Base-by-base conservation (phyloP, 2,888 invertebrate species). In the Carterocephalus palaemon region DNA sequence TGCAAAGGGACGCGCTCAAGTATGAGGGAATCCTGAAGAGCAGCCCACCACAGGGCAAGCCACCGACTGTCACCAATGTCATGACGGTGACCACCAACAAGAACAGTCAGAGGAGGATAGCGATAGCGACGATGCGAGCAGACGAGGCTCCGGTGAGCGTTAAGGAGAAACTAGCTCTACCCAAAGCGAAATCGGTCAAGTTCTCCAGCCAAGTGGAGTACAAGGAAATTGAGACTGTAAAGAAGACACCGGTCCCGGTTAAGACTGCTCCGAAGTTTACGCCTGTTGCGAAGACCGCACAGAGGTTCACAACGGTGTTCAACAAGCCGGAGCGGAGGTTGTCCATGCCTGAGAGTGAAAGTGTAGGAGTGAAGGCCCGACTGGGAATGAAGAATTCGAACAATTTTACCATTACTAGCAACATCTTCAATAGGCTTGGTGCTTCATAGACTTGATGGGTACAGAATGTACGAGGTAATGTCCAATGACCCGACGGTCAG, bases 11-110 rank as follows among this genome's bases (percentile, higher is more conserved):
- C 36, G 86, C 86, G 1, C 68, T 87, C 2, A 80, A 84, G 57
- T 87, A 88, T 51, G 84, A 84, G 52, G 87, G 87, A 1, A 85
- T 88, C 7, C 60, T 87, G 5, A 87, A 87, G 62, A 62, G 60
- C 9, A 47, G 61, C 0, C 48, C 70, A 0, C 51, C 56, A 0
- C 19, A 56, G 0, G 76, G 78, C 36, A 83, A 77, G 54, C 54
- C 67, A 0, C 72, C 78, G 8, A 78, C 77, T 0, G 73, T 84
- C 0, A 83, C 79, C 0, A 75, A 78, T 10, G 56, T 67, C 0
- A 75, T 81, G 9, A 81, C 78, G 0, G 75, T 84, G 0, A 83
- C 79, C 0, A 75, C 78, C 0, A 57, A 67, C 0, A 70, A 67
- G 42, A 74, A 75, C 31, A 77, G 68, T 9, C 53, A 67, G 0